Evolutionary conservation across 2,797 vertebrate genomes (phyloP), one percentile per base, ranked within the genome.

Genomic region (Karalla daura): DNA sequence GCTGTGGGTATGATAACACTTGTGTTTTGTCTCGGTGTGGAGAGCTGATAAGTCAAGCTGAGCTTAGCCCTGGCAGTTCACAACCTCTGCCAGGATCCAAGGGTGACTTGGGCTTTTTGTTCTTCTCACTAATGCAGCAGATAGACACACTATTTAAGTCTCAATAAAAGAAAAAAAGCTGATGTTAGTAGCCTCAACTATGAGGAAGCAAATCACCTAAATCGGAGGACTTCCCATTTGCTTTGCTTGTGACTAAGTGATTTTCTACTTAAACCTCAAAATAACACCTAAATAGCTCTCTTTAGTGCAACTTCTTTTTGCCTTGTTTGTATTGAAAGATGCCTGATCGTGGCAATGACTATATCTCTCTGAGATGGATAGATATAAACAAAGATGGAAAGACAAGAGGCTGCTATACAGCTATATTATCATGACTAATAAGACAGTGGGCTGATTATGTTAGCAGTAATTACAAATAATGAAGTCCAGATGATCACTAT

Each of bases 91-190:
- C 62, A 4, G 37, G 15, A 24, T 50, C n/a, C 39, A 37, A 32
- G 4, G n/a, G 14, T 20, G 4, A 32, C 5, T 23, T 13, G 12
- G 35, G 36, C 52, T 69, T 79, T 77, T n/a, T n/a, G n/a, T n/a
- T n/a, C n/a, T n/a, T n/a, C n/a, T n/a, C n/a, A 76, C 76, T 76
- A 63, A 65, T 77, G 71, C 74, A 74, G 81, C 70, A 64, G 74
- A 33, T 72, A 52, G 9, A 60, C 46, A 62, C 36, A 45, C 25
- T 28, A 1, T 9, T 56, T 43, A 15, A 59, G 37, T 44, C 30
- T 50, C 25, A 43, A n/a, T n/a, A n/a, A n/a, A n/a, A n/a, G n/a
- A n/a, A n/a, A 9, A 10, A 36, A 50, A 67, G 36, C 17, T 56
- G 9, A 5, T 63, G n/a, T 50, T 44, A 6, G 37, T 43, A 20